These are phyloP conservation scores for Uropetala carovei DNA, from an alignment of 2,888 invertebrate genomes.

Conservation along the genomic window DNA sequence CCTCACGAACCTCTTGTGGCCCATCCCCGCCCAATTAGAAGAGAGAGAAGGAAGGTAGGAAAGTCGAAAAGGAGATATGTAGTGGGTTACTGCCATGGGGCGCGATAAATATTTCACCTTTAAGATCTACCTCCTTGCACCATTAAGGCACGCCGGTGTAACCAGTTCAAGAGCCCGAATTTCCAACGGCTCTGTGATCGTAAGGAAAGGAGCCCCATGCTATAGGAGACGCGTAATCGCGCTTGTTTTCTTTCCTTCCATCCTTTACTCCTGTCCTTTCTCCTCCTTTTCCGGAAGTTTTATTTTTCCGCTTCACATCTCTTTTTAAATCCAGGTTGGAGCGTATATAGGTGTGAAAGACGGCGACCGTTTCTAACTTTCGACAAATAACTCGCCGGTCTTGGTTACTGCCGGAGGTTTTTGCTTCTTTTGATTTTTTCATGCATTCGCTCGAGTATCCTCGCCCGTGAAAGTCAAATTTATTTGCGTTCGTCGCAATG, in stretches of 20 bases:
- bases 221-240: neutral
- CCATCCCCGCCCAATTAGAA: neutral
- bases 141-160: neutral
- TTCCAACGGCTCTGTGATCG: neutral
- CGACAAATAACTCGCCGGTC: neutral
- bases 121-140: neutral
- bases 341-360: neutral
- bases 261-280: neutral
- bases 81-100: neutral
- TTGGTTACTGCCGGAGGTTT: neutral
- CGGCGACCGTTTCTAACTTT: neutral
- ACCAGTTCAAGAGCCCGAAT: neutral
- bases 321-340: neutral
- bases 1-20: neutral
- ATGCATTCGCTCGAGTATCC: neutral
- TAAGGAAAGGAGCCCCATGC: neutral
- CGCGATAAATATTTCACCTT: slow-evolving; percentile 10
- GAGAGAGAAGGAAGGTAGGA: neutral
- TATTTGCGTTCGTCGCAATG: neutral
- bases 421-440: neutral
- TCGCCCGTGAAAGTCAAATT: neutral
- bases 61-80: neutral
- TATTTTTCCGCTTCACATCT: neutral
- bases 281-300: neutral
- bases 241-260: neutral